These are phyloP conservation scores for Polypedilum vanderplanki DNA, from an alignment of 1,140 invertebrate genomes.

Conservation along the genomic window DNA sequence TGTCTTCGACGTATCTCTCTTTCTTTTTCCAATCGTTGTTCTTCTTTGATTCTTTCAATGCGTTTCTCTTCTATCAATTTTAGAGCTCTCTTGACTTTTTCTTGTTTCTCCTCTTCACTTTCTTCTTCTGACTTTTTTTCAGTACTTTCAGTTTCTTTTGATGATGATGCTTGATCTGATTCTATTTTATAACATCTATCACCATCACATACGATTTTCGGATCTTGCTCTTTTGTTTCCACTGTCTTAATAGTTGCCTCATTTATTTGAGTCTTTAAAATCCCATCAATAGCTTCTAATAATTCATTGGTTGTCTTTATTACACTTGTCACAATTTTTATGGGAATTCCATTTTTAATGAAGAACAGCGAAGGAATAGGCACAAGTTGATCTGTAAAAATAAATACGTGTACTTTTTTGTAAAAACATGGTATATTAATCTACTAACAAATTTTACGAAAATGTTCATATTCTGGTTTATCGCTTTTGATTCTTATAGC, in stretches of 20 bases:
- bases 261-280: constrained; percentile 38
- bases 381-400: constrained; percentile 64
- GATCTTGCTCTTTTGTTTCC: constrained; percentile 33
- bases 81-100: constrained; percentile 44
- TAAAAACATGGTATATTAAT: constrained; percentile 39
- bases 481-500: constrained; percentile 64
- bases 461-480: constrained; percentile 65
- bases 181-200: constrained; percentile 43
- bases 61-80: constrained; percentile 54
- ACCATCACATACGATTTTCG: constrained; percentile 44
- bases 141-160: background rate
- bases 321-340: constrained; percentile 65
- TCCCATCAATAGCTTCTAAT: constrained; percentile 47
- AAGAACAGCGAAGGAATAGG: constrained; percentile 79
- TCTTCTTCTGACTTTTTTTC: constrained; percentile 26
- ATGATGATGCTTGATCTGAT: constrained; percentile 36
- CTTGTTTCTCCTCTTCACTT: constrained; percentile 30
- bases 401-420: constrained; percentile 33
- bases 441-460: constrained; percentile 73
- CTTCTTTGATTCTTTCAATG: constrained; percentile 53
- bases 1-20: constrained; percentile 65
- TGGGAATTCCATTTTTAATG: constrained; percentile 65
- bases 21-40: constrained; percentile 56
- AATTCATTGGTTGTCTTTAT: constrained; percentile 45
- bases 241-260: constrained; percentile 32